Percentiles rank a stretch among this genome's conserved stretches.
phyloP scores from a whole-genome alignment of 1,140 invertebrate genomes.

The Latrodectus geometricus region DNA sequence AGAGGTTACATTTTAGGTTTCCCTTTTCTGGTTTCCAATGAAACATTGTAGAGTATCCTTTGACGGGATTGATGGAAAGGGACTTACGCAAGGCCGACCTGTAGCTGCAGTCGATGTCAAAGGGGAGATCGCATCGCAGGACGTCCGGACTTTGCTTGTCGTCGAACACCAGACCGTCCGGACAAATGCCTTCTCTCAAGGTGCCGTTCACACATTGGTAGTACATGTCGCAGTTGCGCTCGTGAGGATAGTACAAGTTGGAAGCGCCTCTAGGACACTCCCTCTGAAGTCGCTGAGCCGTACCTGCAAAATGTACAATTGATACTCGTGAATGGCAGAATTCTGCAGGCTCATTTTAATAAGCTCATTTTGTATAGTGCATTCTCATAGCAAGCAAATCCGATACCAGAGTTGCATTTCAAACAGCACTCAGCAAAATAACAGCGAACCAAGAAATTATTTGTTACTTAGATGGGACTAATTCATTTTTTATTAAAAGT shows the following conservation, averaged over 20 bases:
- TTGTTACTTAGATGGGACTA: no score
- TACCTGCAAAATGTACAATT: constrained; percentile 31
- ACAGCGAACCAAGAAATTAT: no score
- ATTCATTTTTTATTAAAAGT: no score
- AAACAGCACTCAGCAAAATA: no score
- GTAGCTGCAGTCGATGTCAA: constrained; percentile 83
- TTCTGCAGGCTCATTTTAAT: no score
- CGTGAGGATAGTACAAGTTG: constrained; percentile 82
- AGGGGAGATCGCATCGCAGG: constrained; percentile 79
- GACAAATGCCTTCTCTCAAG: constrained; percentile 79
- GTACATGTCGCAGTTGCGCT: constrained; percentile 84
- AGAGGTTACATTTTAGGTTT: no score
- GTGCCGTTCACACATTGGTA: constrained; percentile 79
- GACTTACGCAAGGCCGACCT: constrained; percentile 82
- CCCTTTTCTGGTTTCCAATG: no score
- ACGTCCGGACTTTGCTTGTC: constrained; percentile 77
- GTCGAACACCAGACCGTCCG: constrained; percentile 84
- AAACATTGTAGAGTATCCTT: no score
- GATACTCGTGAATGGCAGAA: not conserved
- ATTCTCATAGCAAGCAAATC: no score
- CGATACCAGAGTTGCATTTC: no score
- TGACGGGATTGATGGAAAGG: not conserved
- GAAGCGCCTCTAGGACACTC: constrained; percentile 69
- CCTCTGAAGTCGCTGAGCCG: constrained; percentile 41
- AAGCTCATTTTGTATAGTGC: no score